Conservation (phyloP, 2,113 vertebrate genomes). For the Elaphurus davidianus region DNA sequence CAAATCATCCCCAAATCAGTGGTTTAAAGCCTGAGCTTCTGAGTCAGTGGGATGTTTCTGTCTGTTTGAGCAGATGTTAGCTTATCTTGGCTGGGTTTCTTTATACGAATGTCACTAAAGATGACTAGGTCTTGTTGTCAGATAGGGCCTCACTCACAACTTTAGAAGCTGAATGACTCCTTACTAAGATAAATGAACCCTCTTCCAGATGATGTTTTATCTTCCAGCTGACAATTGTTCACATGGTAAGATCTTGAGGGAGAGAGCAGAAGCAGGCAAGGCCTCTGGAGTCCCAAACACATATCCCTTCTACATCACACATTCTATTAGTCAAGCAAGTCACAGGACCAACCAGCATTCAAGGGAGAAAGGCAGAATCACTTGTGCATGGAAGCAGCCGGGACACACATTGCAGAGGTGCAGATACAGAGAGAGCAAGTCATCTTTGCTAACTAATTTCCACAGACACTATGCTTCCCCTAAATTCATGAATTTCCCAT, state of each 20-base stretch:
- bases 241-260: background rate
- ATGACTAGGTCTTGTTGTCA: background rate
- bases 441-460: too few relatives aligned
- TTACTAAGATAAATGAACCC: background rate
- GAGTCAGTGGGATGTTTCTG: background rate
- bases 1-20: background rate
- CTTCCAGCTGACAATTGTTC: background rate
- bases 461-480: too few relatives aligned
- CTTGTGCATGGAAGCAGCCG: too few relatives aligned
- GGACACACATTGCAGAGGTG: too few relatives aligned
- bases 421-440: too few relatives aligned
- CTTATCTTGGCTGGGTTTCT: background rate
- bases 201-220: background rate
- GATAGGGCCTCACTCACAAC: background rate
- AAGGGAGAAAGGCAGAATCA: too few relatives aligned
- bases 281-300: too few relatives aligned
- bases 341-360: too few relatives aligned
- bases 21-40: background rate
- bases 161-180: background rate
- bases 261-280: background rate
- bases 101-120: background rate
- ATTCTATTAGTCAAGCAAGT: too few relatives aligned
- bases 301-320: too few relatives aligned
- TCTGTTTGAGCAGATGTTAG: background rate
- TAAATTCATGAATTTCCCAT: too few relatives aligned